Evolutionary conservation across 2,888 invertebrate genomes (phyloP), one percentile per base, ranked within the genome.

Genomic region (Theretra japonica): DNA sequence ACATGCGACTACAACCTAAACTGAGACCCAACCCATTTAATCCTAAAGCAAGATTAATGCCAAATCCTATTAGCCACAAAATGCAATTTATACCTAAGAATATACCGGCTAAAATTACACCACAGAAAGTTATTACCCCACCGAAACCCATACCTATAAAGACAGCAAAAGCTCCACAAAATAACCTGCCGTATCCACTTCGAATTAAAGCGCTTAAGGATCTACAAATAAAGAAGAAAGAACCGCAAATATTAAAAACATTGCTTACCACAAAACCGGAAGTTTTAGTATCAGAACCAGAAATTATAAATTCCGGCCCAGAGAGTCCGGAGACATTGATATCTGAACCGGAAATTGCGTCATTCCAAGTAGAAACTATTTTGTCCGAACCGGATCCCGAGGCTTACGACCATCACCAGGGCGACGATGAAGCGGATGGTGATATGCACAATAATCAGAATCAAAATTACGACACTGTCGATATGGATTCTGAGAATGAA

Each of bases 151-250:
- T 92, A 77, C 91, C 93, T 25, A 88, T 93, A 23, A 92, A 90
- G 81, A 80, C 87, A 7, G 74, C 84, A 11, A 93, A 90, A 82
- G 74, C 81, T 1, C 72, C 79, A n/a, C 91, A 90, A 70, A 91
- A 92, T 75, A 93, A 88, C 81, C 83, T 93, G 73, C 93, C 94
- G 19, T 94, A 94, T 81, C 94, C 94, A 4, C 84, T 95, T 62
- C 90, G 95, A 28, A 94, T 94, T 68, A 93, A 94, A 84, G 94
- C 94, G 7, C 85, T 95, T n/a, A 94, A 94, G 79, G 95, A 95
- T 79, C 87, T 94, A 71, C 94, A 94, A 86, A 94, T 92, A 71
- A 94, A 92, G 82, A 93, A 93, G 80, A 94, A 93, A 75, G 93
- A 94, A 81, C 95, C 95, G 4, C 93, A 95, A 78, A 95, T 95